phyloP scores from a whole-genome alignment of 2,888 invertebrate species.

The Xestobium rufovillosum region DNA sequence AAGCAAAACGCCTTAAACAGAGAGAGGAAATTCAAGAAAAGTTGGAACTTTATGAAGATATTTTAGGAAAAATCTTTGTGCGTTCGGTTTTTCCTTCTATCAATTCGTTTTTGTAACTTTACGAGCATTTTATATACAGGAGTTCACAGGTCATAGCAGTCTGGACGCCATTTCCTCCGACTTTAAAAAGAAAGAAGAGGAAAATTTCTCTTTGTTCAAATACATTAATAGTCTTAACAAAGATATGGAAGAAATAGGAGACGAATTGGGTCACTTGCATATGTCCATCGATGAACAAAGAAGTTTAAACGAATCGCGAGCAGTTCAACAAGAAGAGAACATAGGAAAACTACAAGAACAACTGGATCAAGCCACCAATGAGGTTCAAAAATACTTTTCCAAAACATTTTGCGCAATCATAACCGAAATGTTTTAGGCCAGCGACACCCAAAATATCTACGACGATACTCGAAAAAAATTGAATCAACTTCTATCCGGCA shows the following conservation, averaged over 20 bases:
- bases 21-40: slow-evolving; percentile 60
- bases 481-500: slow-evolving; percentile 43
- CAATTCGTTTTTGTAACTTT: slow-evolving; percentile 7
- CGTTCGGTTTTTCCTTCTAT: background rate
- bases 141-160: slow-evolving; percentile 56
- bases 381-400: slow-evolving; percentile 30
- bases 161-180: slow-evolving; percentile 61
- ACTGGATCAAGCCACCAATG: slow-evolving; percentile 44
- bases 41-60: slow-evolving; percentile 51
- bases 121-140: slow-evolving; percentile 34
- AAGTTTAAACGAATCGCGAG: slow-evolving; percentile 49
- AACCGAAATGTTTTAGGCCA: too few species aligned
- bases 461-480: too few species aligned
- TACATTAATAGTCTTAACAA: slow-evolving; percentile 85
- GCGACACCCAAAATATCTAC: too few species aligned
- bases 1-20: slow-evolving; percentile 58
- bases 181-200: slow-evolving; percentile 79
- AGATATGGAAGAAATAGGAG: slow-evolving; percentile 67
- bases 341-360: slow-evolving; percentile 48
- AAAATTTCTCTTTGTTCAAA: slow-evolving; percentile 86
- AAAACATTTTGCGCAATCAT: too few species aligned
- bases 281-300: slow-evolving; percentile 60
- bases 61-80: slow-evolving; percentile 43
- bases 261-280: slow-evolving; percentile 56
- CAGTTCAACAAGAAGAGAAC: slow-evolving; percentile 53